Evolutionary conservation across 1,140 invertebrate species (phyloP), one percentile per base, ranked within the genome.

Genomic region (Dendrolimus punctatus): DNA sequence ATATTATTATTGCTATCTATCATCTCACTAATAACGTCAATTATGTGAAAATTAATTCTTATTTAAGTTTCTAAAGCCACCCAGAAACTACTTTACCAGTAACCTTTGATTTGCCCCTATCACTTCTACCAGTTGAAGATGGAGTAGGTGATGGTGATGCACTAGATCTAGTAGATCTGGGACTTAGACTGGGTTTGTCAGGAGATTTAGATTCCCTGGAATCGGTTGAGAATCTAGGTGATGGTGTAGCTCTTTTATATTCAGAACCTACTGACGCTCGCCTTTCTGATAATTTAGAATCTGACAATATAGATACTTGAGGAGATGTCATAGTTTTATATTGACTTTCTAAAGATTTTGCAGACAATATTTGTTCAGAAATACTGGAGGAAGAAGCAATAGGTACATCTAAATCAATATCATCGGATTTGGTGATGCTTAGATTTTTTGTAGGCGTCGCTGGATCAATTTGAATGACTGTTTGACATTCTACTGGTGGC

Each of bases 21-120:
- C 52, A 68, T 78, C 64, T 76, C 74, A 75, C 74, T 78, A 73
- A 64, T 68, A 71, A 53, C 23, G n/a, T n/a, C n/a, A n/a, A 45
- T 45, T 45, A 45, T 45, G 5, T 6, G 23, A 7, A 42, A 7
- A 42, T 42, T 6, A 6, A 48, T 8, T 39, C 8, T 6, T 38
- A 8, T 23, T 23, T 23, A 23, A 23, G n/a, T 38, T 8, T 45
- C 56, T 87, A 93, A 23, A 93, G 83, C 91, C 92, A 93, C 3
- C 91, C 92, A 36, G 91, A 90, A 46, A 92, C 88, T 8, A 91
- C 83, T 86, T 91, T 90, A 4, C 91, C 92, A 5, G 91, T 92
- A 1, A 90, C 90, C 75, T 91, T 92, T 6, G 92, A 93, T 71
- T 90, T 92, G 46, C 91, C 91, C 43, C 87, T 85, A 51, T 88